Evolutionary conservation across 64 coral and sea anemone species (phyloP).

Genomic region (Catalaphyllia jardinei): DNA sequence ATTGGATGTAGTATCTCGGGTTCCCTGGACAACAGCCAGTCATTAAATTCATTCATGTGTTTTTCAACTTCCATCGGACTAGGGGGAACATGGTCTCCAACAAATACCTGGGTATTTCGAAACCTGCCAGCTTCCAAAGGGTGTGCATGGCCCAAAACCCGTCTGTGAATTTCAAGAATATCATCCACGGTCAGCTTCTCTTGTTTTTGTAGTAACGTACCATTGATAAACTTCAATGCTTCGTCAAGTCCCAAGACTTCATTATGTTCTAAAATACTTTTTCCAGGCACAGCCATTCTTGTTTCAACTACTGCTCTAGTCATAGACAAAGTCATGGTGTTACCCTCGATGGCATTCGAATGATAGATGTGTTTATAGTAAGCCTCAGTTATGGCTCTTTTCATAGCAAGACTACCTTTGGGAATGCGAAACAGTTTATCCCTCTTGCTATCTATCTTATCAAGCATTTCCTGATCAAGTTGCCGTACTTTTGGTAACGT

Average conservation of each 20-base stretch:
- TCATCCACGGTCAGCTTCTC: conserved; percentile 77
- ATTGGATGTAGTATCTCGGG: conserved; percentile 83
- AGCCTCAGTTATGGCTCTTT: conserved; percentile 91
- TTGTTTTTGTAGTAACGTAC: conserved; percentile 80
- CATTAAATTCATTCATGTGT: conserved; percentile 91
- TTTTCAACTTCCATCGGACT: conserved; percentile 77
- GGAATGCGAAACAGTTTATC: conserved; percentile 83
- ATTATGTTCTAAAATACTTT: conserved; percentile 97
- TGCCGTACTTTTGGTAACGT: conserved; percentile 95
- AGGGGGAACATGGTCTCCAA: conserved; percentile 89
- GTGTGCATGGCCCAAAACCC: conserved; percentile 92
- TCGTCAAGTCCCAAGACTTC: conserved; percentile 96
- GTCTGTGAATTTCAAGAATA: conserved; percentile 88
- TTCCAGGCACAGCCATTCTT: conserved; percentile 93
- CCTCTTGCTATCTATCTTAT: conserved; percentile 87
- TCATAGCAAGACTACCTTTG: conserved; percentile 77
- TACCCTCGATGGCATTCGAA: conserved; percentile 98
- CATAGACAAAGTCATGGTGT: conserved; percentile 99
- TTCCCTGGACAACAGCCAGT: conserved; percentile 76
- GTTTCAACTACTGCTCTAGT: conserved; percentile 95
- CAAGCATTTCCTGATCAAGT: conserved; percentile 93
- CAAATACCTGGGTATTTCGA: conserved; percentile 90
- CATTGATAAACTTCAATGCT: conserved; percentile 93
- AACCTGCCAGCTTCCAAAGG: conserved; percentile 92
- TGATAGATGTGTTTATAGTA: conserved; percentile 99